These are phyloP conservation scores for Oconnorella tubifera DNA, from an alignment of 2,888 invertebrate species.

Conservation along the genomic window DNA sequence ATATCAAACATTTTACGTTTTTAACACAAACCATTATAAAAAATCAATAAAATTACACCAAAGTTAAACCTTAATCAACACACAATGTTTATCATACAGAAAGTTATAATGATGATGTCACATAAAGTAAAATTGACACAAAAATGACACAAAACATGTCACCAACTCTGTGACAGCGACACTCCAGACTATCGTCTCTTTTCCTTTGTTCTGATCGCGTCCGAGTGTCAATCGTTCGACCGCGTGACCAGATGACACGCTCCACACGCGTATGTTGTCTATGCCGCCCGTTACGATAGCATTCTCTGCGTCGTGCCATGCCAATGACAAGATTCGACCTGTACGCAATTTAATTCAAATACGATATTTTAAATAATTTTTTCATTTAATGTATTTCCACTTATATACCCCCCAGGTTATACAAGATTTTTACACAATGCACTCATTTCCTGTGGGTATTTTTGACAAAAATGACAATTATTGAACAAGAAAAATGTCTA, in stretches of 20 bases:
- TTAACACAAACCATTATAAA: too few species aligned
- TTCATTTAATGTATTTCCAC: background rate
- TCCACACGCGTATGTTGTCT: constrained; percentile 83
- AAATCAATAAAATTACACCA: too few species aligned
- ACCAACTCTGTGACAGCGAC: constrained; percentile 70
- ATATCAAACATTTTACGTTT: too few species aligned
- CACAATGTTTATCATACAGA: constrained; percentile 10
- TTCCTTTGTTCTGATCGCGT: constrained; percentile 59
- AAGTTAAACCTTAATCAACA: too few species aligned
- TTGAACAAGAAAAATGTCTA: too few species aligned
- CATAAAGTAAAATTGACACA: background rate
- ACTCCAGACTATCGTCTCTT: constrained; percentile 81
- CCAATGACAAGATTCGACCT: constrained; percentile 77
- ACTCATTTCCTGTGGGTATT: too few species aligned
- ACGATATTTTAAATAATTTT: background rate
- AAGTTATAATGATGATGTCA: background rate
- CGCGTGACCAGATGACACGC: constrained; percentile 77
- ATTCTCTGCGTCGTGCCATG: constrained; percentile 74
- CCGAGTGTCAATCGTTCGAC: constrained; percentile 75
- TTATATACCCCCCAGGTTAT: too few species aligned
- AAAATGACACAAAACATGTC: background rate
- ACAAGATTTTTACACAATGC: too few species aligned
- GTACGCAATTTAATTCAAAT: constrained; percentile 11
- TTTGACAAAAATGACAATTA: too few species aligned
- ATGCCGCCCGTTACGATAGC: constrained; percentile 73